Percentiles rank a stretch among this genome's conserved stretches.
Conservation (phyloP, 1,140 invertebrate genomes). For the Lerema accius region DNA sequence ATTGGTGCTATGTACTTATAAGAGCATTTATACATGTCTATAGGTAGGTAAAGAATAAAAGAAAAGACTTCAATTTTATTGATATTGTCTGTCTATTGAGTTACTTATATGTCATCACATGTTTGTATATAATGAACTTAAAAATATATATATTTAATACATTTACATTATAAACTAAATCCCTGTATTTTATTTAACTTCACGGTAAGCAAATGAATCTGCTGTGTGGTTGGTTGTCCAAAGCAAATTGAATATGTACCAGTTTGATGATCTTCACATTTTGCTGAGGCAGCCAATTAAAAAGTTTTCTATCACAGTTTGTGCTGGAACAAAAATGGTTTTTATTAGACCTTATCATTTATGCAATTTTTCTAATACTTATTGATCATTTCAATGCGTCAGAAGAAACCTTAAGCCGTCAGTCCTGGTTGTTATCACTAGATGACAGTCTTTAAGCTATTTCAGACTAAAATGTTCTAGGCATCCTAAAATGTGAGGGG, state of each 20-base stretch:
- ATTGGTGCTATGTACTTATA: conserved; percentile 19
- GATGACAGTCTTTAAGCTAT: too few species aligned
- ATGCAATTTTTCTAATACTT: too few species aligned
- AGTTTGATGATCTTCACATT: conserved; percentile 59
- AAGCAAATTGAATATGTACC: conserved; percentile 68
- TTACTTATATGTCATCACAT: conserved; percentile 68
- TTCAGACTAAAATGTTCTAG: too few species aligned
- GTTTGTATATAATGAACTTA: conserved; percentile 78
- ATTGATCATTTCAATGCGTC: too few species aligned
- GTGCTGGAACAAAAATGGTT: conserved; percentile 77
- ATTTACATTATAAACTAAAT: conserved; percentile 80
- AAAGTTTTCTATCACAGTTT: conserved; percentile 84
- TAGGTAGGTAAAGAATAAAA: conserved; percentile 23
- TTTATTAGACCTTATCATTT: conserved; percentile 4
- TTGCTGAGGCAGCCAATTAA: conserved; percentile 80
- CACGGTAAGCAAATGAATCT: conserved; percentile 74
- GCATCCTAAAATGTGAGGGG: too few species aligned
- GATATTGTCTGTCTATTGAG: conserved; percentile 78
- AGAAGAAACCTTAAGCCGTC: too few species aligned
- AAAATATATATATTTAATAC: conserved; percentile 76
- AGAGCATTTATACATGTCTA: conserved; percentile 39
- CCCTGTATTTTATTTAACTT: conserved; percentile 80
- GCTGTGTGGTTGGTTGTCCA: conserved; percentile 62
- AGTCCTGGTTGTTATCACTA: too few species aligned
- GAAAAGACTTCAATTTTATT: conserved; percentile 47